Evolutionary conservation across 2,113 vertebrate genomes (phyloP).

Genomic region (Probosciger aterrimus): DNA sequence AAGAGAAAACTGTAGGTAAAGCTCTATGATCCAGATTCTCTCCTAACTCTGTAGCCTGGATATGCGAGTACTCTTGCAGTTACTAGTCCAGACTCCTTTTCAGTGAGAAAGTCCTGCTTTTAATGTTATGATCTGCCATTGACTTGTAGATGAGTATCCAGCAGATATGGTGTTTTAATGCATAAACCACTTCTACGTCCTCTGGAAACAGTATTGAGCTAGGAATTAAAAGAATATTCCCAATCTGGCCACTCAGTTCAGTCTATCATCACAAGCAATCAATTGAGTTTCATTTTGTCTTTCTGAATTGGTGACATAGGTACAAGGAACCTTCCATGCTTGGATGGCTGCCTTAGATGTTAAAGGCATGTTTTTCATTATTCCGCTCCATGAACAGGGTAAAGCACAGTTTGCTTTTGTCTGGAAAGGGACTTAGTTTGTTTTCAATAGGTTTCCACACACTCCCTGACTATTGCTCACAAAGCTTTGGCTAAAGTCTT

Average conservation of each 20-base stretch:
- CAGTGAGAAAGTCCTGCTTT: not conserved
- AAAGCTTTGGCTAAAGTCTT: not conserved
- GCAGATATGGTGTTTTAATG: not conserved
- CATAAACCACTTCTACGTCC: fast-evolving
- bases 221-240: not conserved
- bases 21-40: not conserved
- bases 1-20: not conserved
- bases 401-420: not conserved
- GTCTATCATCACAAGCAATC: not conserved
- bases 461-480: not conserved
- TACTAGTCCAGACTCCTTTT: not conserved
- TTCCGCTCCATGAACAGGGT: not conserved
- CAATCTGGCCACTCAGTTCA: not conserved
- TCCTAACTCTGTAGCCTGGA: not conserved
- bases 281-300: not conserved
- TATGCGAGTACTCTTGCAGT: not conserved
- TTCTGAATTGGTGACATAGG: not conserved
- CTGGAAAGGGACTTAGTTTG: not conserved
- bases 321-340: not conserved
- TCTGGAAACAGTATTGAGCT: not conserved
- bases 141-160: not conserved
- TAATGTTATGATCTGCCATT: not conserved
- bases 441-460: not conserved
- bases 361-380: not conserved
- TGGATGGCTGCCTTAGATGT: not conserved